Conservation (phyloP, 2,797 vertebrate genomes). For the Oreochromis mossambicus region DNA sequence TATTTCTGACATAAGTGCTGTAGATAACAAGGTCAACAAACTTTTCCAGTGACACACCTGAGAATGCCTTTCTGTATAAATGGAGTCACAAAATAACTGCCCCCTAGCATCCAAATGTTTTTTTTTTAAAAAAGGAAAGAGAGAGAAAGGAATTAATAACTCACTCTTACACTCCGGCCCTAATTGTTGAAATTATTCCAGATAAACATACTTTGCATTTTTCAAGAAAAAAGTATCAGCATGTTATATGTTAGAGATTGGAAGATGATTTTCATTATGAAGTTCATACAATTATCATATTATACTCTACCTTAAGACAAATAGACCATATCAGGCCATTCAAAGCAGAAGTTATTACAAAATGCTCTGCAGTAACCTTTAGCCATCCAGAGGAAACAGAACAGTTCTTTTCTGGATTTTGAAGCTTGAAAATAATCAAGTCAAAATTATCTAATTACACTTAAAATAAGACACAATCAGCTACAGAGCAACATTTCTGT, state of each 20-base stretch:
- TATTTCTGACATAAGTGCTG: too few species aligned
- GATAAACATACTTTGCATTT: background rate
- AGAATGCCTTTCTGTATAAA: too few species aligned
- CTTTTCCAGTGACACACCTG: too few species aligned
- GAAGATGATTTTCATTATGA: fast-evolving
- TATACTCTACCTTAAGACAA: fast-evolving
- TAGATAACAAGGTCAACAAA: too few species aligned
- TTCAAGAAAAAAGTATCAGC: fast-evolving
- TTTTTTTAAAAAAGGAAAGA: too few species aligned
- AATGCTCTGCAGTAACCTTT: background rate
- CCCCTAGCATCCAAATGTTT: fast-evolving
- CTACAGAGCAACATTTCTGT: background rate
- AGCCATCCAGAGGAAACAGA: background rate
- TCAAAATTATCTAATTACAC: background rate
- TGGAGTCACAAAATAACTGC: fast-evolving
- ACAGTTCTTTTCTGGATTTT: background rate
- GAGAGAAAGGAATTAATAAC: too few species aligned
- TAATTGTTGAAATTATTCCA: background rate
- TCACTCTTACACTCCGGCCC: too few species aligned
- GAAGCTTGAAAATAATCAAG: fast-evolving
- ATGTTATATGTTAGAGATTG: fast-evolving
- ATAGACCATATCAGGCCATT: fast-evolving
- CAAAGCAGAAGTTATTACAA: fast-evolving
- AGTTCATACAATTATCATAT: fast-evolving
- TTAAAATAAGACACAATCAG: background rate